Conservation (phyloP, 2,113 vertebrate genomes). For the Perca fluviatilis region DNA sequence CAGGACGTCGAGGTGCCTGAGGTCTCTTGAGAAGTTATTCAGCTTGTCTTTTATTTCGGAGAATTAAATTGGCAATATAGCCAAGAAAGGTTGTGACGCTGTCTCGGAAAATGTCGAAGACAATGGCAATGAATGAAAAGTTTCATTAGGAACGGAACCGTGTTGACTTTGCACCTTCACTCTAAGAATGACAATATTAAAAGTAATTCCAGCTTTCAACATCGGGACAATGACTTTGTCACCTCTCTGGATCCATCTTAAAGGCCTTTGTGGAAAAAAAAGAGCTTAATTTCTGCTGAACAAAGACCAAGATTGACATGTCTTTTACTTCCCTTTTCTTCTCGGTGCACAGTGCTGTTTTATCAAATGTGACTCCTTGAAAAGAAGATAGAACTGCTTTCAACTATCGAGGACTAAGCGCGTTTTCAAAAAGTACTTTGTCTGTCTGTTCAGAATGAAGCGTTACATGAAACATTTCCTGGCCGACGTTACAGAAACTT, state of each 20-base stretch:
- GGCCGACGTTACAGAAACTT: slow-evolving; percentile 12
- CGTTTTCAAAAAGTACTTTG: slow-evolving; percentile 22
- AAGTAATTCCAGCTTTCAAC: slow-evolving; percentile 22
- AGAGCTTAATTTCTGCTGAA: slow-evolving; percentile 22
- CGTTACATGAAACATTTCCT: slow-evolving; percentile 10
- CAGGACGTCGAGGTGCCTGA: neutral
- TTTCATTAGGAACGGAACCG: slow-evolving; percentile 1
- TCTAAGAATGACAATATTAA: slow-evolving; percentile 9
- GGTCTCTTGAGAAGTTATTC: slow-evolving; percentile 6
- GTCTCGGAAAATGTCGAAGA: slow-evolving; percentile 32
- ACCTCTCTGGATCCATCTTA: slow-evolving; percentile 24
- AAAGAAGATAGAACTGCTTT: slow-evolving; percentile 24
- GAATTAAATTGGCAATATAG: slow-evolving; percentile 23
- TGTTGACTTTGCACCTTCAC: slow-evolving; percentile 11
- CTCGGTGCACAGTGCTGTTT: slow-evolving; percentile 38
- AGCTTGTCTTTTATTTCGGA: neutral
- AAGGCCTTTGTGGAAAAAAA: slow-evolving; percentile 6
- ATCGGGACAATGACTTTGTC: slow-evolving; percentile 22
- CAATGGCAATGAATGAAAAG: slow-evolving; percentile 11
- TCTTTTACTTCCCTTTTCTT: slow-evolving; percentile 53
- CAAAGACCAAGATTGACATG: slow-evolving; percentile 37
- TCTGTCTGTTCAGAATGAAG: slow-evolving; percentile 10
- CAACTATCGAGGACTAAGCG: slow-evolving; percentile 24
- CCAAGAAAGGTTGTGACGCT: neutral
- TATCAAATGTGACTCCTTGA: slow-evolving; percentile 40